Evolutionary conservation across 2,113 vertebrate species (phyloP).

Genomic region (Brienomyrus brachyistius): DNA sequence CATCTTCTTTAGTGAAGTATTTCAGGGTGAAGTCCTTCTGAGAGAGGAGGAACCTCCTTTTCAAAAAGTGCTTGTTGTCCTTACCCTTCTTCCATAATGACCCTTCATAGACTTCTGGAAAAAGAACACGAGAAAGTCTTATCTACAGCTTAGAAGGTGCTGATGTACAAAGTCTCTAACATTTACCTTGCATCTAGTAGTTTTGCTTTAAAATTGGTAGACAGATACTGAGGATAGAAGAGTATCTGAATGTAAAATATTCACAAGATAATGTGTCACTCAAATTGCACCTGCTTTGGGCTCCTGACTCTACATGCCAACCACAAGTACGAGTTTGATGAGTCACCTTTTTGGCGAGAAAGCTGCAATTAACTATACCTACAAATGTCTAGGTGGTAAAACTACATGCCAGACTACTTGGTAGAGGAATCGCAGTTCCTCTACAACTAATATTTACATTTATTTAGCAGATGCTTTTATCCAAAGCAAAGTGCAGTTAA

Average conservation of each 20-base stretch:
- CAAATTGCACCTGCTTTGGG: not conserved
- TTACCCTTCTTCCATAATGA: conserved; percentile 68
- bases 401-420: not conserved
- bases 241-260: not conserved
- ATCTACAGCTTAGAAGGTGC: not conserved
- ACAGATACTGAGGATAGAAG: not conserved
- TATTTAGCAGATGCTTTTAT: not conserved
- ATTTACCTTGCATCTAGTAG: not conserved
- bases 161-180: not conserved
- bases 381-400: not conserved
- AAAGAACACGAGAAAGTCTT: not conserved
- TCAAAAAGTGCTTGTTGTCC: conserved; percentile 57
- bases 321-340: not conserved
- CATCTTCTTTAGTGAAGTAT: conserved; percentile 65
- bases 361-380: not conserved
- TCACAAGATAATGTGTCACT: not conserved
- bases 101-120: conserved; percentile 56
- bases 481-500: not conserved
- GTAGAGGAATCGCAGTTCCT: not conserved
- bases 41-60: conserved; percentile 64
- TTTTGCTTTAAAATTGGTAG: not conserved
- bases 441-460: not conserved
- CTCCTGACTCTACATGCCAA: not conserved
- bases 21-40: conserved; percentile 57
- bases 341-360: not conserved